These are phyloP conservation scores for Gambusia yucatana DNA, from an alignment of 2,797 vertebrate genomes.

Conservation along the genomic window DNA sequence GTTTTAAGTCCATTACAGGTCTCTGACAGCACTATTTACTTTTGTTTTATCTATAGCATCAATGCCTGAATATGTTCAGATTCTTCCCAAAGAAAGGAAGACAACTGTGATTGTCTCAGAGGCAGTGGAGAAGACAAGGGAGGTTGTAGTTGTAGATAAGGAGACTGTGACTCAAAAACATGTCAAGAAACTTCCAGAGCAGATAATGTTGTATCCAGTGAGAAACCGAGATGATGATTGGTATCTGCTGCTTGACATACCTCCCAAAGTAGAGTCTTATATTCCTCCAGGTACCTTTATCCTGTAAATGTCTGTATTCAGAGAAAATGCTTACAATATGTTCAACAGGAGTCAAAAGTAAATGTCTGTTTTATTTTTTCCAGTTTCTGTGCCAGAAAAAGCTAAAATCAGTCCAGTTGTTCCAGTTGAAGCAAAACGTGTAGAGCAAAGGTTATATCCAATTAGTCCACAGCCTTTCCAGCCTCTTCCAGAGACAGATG, in stretches of 20 bases:
- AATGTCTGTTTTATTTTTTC: slow-evolving; percentile 6
- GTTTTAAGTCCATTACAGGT: not conserved
- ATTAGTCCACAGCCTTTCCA: slow-evolving; percentile 36
- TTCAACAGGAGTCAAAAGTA: not conserved
- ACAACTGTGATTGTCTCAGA: slow-evolving; percentile 25
- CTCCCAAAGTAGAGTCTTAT: slow-evolving; percentile 46
- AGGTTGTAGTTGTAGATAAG: slow-evolving; percentile 39
- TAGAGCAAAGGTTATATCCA: slow-evolving; percentile 25
- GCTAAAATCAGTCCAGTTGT: slow-evolving; percentile 20
- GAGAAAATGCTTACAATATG: not conserved
- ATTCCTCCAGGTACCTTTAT: slow-evolving; percentile 65
- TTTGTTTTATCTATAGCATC: slow-evolving; percentile 50
- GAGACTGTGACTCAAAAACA: slow-evolving; percentile 31
- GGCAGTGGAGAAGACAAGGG: slow-evolving; percentile 26
- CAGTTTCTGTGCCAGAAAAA: slow-evolving; percentile 14
- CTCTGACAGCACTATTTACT: slow-evolving; percentile 9
- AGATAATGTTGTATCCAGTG: slow-evolving; percentile 33
- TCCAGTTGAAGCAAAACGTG: slow-evolving; percentile 30
- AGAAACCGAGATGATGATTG: slow-evolving; percentile 67
- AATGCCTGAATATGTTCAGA: slow-evolving; percentile 19
- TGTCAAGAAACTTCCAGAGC: slow-evolving; percentile 34
- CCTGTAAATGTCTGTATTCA: not conserved
- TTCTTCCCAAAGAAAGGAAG: slow-evolving; percentile 36
- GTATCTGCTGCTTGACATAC: slow-evolving; percentile 62
- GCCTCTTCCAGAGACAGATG: slow-evolving; percentile 50